Evolutionary conservation across 53 echinoderm and acorn worm species (phyloP), one percentile per base, ranked within the genome.

Genomic region (Luidia sarsii): DNA sequence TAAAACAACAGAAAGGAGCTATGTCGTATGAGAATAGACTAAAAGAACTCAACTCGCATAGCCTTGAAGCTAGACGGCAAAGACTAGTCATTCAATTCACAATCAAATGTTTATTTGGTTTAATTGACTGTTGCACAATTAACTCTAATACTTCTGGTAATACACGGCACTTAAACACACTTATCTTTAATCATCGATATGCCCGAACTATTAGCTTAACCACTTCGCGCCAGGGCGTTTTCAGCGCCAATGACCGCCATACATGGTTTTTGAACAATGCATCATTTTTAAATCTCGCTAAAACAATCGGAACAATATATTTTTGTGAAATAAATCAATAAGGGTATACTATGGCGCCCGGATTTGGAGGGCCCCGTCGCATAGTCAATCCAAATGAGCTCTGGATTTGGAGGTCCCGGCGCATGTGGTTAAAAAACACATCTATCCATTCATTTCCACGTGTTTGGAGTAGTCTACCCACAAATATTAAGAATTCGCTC

Each of bases 1-100:
- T 63, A 33, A 35, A 63, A 18, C 64, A 25, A 30, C 64, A 63
- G 34, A 63, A 29, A 63, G 64, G 64, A 30, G 64, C 64, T 29
- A 35, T 63, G 64, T 0, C 64, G 4, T 28, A 63, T 5, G 64
- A 35, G 64, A 34, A 63, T n/a, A 63, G 64, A 63, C 64, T 63
- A 34, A 31, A 63, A 4, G 33, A 31, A 63, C 32, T 30, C 24
- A 63, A 63, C 63, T 63, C 32, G 63, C 33, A 32, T 14, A 59
- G 64, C 32, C 32, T 63, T 33, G 64, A 25, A 33, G n/a, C 64
- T 18, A 63, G 64, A 63, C 64, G 64, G 29, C 29, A 63, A 22
- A 63, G 33, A 63, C 64, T 32, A 5, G 33, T 34, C 6, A 14
- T 54, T 15, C 46, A 46, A 14, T 46, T 46, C 15, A 14, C 15